Evolutionary conservation across 1,140 invertebrate genomes (phyloP), one percentile per base, ranked within the genome.

Genomic region (Drosophila varians): DNA sequence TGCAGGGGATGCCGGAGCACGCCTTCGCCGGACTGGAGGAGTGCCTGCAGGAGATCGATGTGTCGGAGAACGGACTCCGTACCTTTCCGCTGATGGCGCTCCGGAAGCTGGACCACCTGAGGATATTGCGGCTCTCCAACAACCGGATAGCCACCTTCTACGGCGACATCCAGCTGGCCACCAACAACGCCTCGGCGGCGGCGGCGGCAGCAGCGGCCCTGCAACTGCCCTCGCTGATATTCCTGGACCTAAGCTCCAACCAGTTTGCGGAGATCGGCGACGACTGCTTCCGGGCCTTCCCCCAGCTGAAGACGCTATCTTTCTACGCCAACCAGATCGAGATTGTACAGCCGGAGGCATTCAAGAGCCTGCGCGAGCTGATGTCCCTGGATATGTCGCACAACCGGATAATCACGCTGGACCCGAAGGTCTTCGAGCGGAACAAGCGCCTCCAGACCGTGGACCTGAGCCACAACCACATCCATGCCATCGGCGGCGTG

Each of bases 391-490:
- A 98, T 91, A 93, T 98, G 65, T 97, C 96, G 88, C 95, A 96
- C 90, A 98, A 98, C 90, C 96, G 95, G 91, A 96, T 98, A 40
- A 94, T 95, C 1, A 93, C 93, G 58, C 91, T 97, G 55, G 94
- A 95, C 55, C 90, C 94, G 43, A 93, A 93, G 40, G 95, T 94
- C 1, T 97, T 98, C 91, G 93, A 94, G 74, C 92, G 92, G 42
- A 97, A 97, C 86, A 93, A 94, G 54, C 94, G 94, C 38, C 91
- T 98, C 45, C 93, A 95, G 25, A 96, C 95, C 0, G 94, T 98
- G 70, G 97, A 98, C 90, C 90, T 98, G 26, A 97, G 96, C 80
- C 95, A 97, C 86, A 98, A 98, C 92, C 96, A 98, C 83, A 93
- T 98, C 11, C 96, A 98, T 89, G 94, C 95, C 56, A 95, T 98